Base-by-base conservation (phyloP, 2,888 invertebrate species). In the Achlya flavicornis region DNA sequence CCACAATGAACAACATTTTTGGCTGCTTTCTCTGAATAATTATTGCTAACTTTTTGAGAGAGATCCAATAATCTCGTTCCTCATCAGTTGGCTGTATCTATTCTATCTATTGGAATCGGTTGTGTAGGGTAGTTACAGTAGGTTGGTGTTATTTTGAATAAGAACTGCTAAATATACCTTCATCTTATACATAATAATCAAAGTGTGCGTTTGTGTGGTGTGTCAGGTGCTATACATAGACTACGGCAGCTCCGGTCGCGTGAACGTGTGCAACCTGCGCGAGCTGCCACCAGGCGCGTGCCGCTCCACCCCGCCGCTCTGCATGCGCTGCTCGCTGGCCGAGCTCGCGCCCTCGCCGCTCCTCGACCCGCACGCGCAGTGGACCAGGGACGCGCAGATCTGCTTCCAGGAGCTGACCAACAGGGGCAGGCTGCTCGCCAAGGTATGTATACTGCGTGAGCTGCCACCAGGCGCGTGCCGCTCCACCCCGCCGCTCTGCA, bases 191-290 rank as follows among this genome's bases (percentile, higher is more conserved):
- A n/a, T n/a, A n/a, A n/a, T n/a, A n/a, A n/a, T n/a, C n/a, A n/a
- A 12, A 12, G 41, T 41, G n/a, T n/a, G n/a, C 5, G 7, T 43
- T 64, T 65, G 38, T 64, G 66, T 38, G 5, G 59, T 66, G 59
- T 80, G 81, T 41, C 84, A 96, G 95, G 95, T 98, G 5, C 92
- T 95, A 62, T 98, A 96, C 83, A 95, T 98, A 62, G 98, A 98
- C 90, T 96, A 95, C 85, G 98, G 98, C 16, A 95, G 95, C 74
- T 90, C 84, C 19, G 94, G 88, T 0, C 86, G 89, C 57, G 87
- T 96, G 43, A 78, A 83, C 62, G 71, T 82, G 62, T 78, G 87
- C 61, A 92, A 93, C 65, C 72, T 96, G 57, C 94, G 93, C 62
- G 80, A 87, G 1, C 76, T 94, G 63, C 88, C 90, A 3, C 16